phyloP scores from a whole-genome alignment of 2,888 invertebrate species.

The Lomographa bimaculata region DNA sequence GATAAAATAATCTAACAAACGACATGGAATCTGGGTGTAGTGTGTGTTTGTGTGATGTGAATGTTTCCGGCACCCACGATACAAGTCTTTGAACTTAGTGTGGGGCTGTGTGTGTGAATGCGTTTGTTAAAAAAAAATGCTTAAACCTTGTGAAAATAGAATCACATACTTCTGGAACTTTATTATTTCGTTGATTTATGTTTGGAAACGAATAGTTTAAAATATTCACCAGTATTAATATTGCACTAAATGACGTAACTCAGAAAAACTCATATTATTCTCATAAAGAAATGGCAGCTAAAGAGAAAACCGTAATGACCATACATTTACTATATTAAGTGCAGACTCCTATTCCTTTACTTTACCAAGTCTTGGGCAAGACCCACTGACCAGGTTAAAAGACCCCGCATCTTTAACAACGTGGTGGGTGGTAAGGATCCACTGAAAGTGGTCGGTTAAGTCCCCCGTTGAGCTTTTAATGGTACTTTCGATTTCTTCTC shows the following conservation, averaged over 20 bases:
- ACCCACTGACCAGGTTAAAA: constrained; percentile 19
- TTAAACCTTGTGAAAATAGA: too few species aligned
- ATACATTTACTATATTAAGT: constrained; percentile 32
- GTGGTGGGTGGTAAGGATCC: constrained; percentile 1
- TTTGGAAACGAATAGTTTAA: too few species aligned
- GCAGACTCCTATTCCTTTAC: constrained; percentile 31
- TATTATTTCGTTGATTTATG: too few species aligned
- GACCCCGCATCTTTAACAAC: constrained; percentile 1
- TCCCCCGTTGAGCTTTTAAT: constrained; percentile 35
- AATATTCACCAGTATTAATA: too few species aligned
- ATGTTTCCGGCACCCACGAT: too few species aligned
- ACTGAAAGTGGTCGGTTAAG: constrained; percentile 14
- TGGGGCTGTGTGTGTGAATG: too few species aligned
- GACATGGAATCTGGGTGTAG: too few species aligned
- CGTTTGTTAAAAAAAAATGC: too few species aligned
- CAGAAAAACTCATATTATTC: constrained; percentile 2
- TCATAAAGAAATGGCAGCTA: constrained; percentile 15
- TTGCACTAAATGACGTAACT: constrained; percentile 1
- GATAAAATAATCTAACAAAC: too few species aligned
- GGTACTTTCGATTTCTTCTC: constrained; percentile 44
- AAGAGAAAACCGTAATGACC: constrained; percentile 26
- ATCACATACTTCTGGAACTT: too few species aligned
- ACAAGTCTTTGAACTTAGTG: too few species aligned
- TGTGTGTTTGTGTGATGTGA: too few species aligned
- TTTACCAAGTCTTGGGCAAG: constrained; percentile 27